A percentile compares a stretch with the other conserved stretches of the same genome.
Conservation (phyloP, 2,113 vertebrate genomes). For the Turnix velox region DNA sequence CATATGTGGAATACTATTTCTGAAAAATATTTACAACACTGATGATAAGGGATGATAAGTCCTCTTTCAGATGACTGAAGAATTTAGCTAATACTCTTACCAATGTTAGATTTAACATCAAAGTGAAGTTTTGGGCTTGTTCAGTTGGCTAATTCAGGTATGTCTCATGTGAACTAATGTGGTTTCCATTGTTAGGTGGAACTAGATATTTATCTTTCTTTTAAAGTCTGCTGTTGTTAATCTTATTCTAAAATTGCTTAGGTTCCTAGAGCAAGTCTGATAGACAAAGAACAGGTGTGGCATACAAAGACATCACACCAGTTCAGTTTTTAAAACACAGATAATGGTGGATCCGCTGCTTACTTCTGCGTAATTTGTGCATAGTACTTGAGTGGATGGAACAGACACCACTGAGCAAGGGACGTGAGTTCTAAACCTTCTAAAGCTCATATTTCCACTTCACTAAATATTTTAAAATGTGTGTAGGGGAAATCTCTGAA, state of each 20-base stretch:
- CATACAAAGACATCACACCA: background rate
- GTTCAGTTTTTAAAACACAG: background rate
- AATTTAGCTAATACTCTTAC: background rate
- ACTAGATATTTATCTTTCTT: background rate
- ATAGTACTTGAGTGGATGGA: background rate
- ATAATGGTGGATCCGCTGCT: background rate
- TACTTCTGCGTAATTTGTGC: background rate
- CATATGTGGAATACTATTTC: slow-evolving; percentile 13
- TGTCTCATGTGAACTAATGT: background rate
- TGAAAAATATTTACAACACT: slow-evolving; percentile 22
- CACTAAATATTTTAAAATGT: background rate
- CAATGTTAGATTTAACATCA: background rate
- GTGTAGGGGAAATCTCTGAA: background rate
- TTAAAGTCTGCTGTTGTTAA: background rate
- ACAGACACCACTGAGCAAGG: background rate
- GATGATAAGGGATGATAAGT: background rate
- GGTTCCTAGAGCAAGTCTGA: background rate
- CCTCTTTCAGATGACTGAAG: background rate
- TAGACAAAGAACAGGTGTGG: background rate
- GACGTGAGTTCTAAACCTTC: background rate
- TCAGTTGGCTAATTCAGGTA: background rate
- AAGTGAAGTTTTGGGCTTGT: background rate
- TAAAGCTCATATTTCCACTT: background rate
- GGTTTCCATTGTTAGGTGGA: background rate
- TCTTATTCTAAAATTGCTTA: background rate